phyloP scores from a whole-genome alignment of 2,797 vertebrate species.

The Hydrocynus forskahlii region DNA sequence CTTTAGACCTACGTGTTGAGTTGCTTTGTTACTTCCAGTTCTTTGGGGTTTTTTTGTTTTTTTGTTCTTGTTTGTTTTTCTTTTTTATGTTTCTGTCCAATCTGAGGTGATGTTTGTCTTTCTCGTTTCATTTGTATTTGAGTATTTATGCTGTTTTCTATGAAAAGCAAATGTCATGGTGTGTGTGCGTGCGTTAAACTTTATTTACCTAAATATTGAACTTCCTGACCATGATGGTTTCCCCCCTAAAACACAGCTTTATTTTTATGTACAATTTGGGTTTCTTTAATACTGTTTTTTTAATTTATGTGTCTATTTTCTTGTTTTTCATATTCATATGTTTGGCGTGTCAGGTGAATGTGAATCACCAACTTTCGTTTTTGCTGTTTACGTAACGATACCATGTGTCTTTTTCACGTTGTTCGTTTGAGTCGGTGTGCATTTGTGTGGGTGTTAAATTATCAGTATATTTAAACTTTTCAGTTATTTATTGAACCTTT shows the following conservation, averaged over 20 bases:
- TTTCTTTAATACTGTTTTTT: constrained; percentile 58
- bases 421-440: constrained; percentile 29
- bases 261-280: constrained; percentile 66
- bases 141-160: constrained; percentile 16
- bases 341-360: constrained; percentile 69
- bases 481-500: constrained; percentile 71
- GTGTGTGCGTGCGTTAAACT: background rate
- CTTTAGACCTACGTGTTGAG: constrained; percentile 24
- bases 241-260: constrained; percentile 72
- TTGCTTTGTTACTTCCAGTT: constrained; percentile 16
- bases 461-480: constrained; percentile 71
- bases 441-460: constrained; percentile 65
- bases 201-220: constrained; percentile 24
- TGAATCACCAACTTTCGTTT: constrained; percentile 75
- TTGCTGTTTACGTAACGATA: constrained; percentile 49
- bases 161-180: background rate
- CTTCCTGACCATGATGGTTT: constrained; percentile 60
- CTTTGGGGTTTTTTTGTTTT: background rate
- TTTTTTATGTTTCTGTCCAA: background rate
- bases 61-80: constrained; percentile 7
- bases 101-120: constrained; percentile 5
- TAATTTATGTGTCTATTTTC: constrained; percentile 41
- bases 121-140: constrained; percentile 27
- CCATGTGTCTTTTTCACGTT: constrained; percentile 11
- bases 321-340: constrained; percentile 49